Base-by-base conservation (phyloP, 2,888 invertebrate species). In the Scelioninae gen. 2 region DNA sequence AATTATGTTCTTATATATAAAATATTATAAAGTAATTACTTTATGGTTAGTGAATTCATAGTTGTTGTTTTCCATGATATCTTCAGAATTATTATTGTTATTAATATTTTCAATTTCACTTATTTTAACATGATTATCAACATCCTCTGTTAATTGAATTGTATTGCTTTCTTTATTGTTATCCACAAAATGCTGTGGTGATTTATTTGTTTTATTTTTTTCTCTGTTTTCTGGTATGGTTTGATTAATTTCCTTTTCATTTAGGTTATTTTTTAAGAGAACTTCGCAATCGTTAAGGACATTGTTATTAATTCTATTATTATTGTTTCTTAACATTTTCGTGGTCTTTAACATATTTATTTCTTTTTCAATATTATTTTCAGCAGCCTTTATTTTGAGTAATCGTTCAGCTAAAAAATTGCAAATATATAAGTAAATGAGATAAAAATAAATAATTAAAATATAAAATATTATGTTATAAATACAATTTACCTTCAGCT, bases 401-500 rank as follows among this genome's bases (percentile, higher is more conserved):
- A 6, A 18, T 19, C 19, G 11, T 50, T 33, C 11, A 55, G 7
- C 41, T 39, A 31, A 9, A 9, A 4, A 31, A 4, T 31, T 31
- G 9, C 31, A 31, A 9, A 9, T 6, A 31, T 31, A 31, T 31
- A 31, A 31, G 2, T 31, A 31, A 9, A 9, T 6, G n/a, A 31
- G 31, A 6, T 2, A 31, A 31, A 9, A 7, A 7, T 31, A 31
- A 3, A 4, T 13, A 35, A 35, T 35, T 4, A 2, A 6, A 10
- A 33, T 33, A 35, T 35, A 2, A 2, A 35, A 35, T 4, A 35
- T 13, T 11, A 35, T 35, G 2, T 4, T 5, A 35, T 35, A 13
- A 35, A 2, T 11, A 33, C 35, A 16, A 2, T 43, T 2, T 41
- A 63, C 52, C 43, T 53, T 53, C 15, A 18, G 35, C 53, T 53